phyloP scores from a whole-genome alignment of 2,888 invertebrate species.

The Alentia gelatinosa region DNA sequence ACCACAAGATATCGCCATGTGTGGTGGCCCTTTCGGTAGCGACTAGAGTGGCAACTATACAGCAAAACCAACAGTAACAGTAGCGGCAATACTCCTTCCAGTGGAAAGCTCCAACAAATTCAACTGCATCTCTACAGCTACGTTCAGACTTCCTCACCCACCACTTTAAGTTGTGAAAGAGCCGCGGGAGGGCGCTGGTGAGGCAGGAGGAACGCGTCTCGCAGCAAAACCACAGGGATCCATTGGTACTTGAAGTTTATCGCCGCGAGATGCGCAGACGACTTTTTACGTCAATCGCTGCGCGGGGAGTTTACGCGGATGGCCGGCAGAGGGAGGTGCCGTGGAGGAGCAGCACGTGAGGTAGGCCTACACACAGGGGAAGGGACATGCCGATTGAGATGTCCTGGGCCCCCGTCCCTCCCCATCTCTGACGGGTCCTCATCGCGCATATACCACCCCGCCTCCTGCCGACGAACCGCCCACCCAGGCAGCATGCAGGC shows the following conservation, averaged over 20 bases:
- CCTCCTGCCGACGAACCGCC: too few species aligned
- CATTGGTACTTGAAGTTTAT: too few species aligned
- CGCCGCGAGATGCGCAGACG: too few species aligned
- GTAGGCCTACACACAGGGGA: background rate
- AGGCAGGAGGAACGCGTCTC: background rate
- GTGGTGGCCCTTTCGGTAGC: background rate
- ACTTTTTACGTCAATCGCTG: background rate
- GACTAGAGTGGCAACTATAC: background rate
- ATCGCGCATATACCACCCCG: too few species aligned
- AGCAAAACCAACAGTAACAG: background rate
- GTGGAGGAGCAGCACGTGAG: background rate
- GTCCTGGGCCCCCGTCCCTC: too few species aligned
- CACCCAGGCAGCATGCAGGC: too few species aligned
- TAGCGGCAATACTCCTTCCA: background rate
- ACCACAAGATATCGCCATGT: conserved; percentile 30
- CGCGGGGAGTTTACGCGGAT: background rate
- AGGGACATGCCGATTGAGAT: too few species aligned
- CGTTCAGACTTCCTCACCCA: background rate
- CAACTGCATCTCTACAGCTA: background rate
- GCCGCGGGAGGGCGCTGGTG: background rate
- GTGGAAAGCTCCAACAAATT: background rate
- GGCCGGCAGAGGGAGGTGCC: background rate
- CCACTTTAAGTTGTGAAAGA: background rate
- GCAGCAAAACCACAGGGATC: too few species aligned
- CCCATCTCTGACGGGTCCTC: too few species aligned